Conservation (phyloP, 2,888 invertebrate genomes). For the Pachydiplax longipennis region DNA sequence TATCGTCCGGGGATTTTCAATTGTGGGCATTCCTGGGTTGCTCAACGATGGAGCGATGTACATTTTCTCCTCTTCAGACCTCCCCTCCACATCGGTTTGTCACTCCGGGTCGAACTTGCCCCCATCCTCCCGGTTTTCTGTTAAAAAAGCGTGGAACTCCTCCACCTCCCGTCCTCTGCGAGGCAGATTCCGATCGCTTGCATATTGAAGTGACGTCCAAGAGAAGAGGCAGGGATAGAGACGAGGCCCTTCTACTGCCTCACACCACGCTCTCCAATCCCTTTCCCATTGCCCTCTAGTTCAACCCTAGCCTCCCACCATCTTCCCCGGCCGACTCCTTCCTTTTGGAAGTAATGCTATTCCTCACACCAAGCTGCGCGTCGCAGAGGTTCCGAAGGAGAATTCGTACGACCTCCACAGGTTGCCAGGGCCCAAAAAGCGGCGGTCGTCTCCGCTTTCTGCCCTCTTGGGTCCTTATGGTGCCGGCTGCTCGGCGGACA, state of each 20-base stretch:
- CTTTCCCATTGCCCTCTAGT: background rate
- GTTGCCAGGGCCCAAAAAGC: background rate
- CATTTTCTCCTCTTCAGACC: background rate
- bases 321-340: background rate
- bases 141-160: background rate
- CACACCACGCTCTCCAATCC: background rate
- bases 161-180: background rate
- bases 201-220: constrained; percentile 30
- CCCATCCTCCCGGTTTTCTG: background rate
- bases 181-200: constrained; percentile 42
- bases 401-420: background rate
- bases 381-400: background rate
- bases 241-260: background rate
- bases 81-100: background rate
- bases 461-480: background rate
- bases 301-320: background rate
- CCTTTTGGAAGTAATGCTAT: background rate
- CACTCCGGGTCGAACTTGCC: background rate
- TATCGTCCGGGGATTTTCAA: background rate
- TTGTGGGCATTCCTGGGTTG: background rate
- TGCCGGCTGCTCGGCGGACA: background rate
- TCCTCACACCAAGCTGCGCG: background rate
- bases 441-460: background rate
- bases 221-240: background rate
- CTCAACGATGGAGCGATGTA: background rate